phyloP scores from a whole-genome alignment of 2,888 invertebrate genomes.

The Cephalotes varians region DNA sequence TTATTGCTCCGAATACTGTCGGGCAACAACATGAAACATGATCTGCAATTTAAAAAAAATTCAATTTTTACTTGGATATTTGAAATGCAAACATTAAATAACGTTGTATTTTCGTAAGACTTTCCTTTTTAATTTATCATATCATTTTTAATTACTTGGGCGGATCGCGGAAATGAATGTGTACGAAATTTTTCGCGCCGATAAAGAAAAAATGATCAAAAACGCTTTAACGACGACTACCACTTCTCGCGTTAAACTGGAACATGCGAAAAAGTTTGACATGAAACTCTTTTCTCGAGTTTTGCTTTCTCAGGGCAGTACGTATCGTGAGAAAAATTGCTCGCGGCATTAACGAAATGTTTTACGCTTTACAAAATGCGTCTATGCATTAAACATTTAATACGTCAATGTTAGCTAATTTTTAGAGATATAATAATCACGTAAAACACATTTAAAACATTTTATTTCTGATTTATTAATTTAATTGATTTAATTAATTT shows the following conservation, averaged over 20 bases:
- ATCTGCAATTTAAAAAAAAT: slow-evolving; percentile 31
- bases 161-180: slow-evolving; percentile 16
- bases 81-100: background rate
- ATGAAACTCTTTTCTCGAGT: slow-evolving; percentile 68
- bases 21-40: slow-evolving; percentile 34
- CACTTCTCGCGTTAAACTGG: slow-evolving; percentile 72
- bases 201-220: slow-evolving; percentile 73
- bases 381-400: slow-evolving; percentile 8
- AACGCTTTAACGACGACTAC: slow-evolving; percentile 73
- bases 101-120: background rate
- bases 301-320: slow-evolving; percentile 70
- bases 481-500: background rate
- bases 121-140: slow-evolving; percentile 1
- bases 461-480: slow-evolving; percentile 5
- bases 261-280: slow-evolving; percentile 74
- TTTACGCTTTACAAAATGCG: background rate
- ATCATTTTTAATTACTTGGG: slow-evolving; percentile 14
- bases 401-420: background rate
- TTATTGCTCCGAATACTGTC: slow-evolving; percentile 52
- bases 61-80: slow-evolving; percentile 24
- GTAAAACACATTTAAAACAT: background rate
- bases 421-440: background rate
- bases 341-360: background rate
- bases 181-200: slow-evolving; percentile 50
- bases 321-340: slow-evolving; percentile 23